A percentile compares a stretch with the other conserved stretches of the same genome.
These are phyloP conservation scores for Brenthis daphne DNA, from an alignment of 2,888 invertebrate genomes.

Conservation along the genomic window DNA sequence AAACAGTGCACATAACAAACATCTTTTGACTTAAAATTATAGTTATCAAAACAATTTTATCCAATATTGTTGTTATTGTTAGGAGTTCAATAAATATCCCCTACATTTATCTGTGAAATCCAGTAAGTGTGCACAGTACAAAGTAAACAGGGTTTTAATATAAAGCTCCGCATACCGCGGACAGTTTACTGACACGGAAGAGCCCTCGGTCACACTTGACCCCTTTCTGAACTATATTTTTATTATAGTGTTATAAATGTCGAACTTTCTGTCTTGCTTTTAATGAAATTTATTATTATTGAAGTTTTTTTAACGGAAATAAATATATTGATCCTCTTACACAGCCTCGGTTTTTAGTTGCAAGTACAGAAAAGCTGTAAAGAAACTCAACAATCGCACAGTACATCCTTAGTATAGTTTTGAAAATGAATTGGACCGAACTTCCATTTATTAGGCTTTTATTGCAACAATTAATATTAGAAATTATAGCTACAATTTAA, in stretches of 20 bases:
- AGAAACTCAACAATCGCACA: too few species aligned
- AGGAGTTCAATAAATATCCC: not conserved
- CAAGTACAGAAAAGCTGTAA: too few species aligned
- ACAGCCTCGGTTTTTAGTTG: too few species aligned
- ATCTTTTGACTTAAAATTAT: too few species aligned
- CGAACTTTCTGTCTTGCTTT: too few species aligned
- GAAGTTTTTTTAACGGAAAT: too few species aligned
- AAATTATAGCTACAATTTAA: not conserved
- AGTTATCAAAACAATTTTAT: not conserved
- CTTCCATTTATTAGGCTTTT: not conserved
- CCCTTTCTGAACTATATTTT: constrained; percentile 26
- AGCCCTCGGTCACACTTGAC: constrained; percentile 42
- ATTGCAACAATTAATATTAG: not conserved
- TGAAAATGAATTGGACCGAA: too few species aligned
- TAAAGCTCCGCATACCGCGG: constrained; percentile 17
- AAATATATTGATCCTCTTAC: too few species aligned
- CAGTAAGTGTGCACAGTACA: constrained; percentile 1
- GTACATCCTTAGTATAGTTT: too few species aligned
- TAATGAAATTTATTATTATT: too few species aligned
- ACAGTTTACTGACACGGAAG: constrained; percentile 28
- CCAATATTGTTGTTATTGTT: not conserved
- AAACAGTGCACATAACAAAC: too few species aligned
- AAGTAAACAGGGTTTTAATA: constrained; percentile 15
- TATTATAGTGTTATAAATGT: constrained; percentile 10
- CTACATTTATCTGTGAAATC: not conserved